These are phyloP conservation scores for Neodontobutis hainanensis DNA, from an alignment of 2,113 vertebrate species.

Conservation along the genomic window DNA sequence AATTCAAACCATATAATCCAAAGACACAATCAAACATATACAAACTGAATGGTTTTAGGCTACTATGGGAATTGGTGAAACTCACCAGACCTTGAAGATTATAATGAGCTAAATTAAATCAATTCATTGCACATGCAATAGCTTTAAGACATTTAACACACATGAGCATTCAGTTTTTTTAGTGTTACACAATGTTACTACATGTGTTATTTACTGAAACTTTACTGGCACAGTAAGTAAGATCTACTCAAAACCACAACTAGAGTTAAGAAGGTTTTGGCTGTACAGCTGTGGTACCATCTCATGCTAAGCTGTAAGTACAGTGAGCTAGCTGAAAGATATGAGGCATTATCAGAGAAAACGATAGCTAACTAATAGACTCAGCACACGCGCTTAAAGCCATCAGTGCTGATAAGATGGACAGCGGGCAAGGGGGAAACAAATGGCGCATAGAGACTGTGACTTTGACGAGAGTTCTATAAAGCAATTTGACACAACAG, in stretches of 20 bases:
- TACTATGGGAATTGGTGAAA: constrained; percentile 10
- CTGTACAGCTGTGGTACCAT: constrained; percentile 4
- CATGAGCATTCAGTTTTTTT: constrained; percentile 14
- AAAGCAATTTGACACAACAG: constrained; percentile 19
- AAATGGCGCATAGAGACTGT: constrained; percentile 1
- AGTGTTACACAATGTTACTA: background rate
- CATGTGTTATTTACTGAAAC: no score
- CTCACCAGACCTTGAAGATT: constrained; percentile 16
- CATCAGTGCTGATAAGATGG: constrained; percentile 57
- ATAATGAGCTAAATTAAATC: constrained; percentile 54
- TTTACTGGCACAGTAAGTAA: no score
- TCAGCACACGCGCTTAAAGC: constrained; percentile 58
- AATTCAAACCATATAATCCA: constrained; percentile 6
- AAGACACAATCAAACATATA: background rate
- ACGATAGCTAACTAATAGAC: constrained; percentile 67
- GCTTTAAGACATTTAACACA: constrained; percentile 26
- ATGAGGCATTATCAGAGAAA: constrained; percentile 60
- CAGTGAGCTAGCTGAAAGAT: constrained; percentile 49
- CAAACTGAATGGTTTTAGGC: constrained; percentile 30
- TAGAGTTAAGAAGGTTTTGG: background rate
- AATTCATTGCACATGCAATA: constrained; percentile 31
- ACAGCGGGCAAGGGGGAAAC: constrained; percentile 23
- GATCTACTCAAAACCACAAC: no score
- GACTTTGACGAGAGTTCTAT: constrained; percentile 32
- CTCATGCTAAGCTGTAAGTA: constrained; percentile 46